phyloP scores from a whole-genome alignment of 2,113 vertebrate genomes.

The Chionomys nivalis region DNA sequence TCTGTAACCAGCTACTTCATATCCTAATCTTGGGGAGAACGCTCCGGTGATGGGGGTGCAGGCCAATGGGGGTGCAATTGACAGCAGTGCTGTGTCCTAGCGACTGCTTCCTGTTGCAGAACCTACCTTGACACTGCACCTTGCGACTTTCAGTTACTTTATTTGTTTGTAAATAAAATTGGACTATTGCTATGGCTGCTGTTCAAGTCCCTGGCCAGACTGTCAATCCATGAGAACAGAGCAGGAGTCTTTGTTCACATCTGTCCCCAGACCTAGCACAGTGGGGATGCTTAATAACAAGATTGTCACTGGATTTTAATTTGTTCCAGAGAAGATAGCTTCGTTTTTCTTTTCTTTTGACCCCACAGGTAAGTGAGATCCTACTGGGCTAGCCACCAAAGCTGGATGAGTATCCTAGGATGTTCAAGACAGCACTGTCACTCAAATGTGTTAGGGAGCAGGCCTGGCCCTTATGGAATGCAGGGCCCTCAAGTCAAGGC shows the following conservation, averaged over 20 bases:
- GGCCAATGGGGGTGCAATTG: background rate
- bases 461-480: background rate
- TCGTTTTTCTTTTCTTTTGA: constrained; percentile 24
- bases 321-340: constrained; percentile 2
- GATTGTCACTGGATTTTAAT: constrained; percentile 14
- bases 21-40: background rate
- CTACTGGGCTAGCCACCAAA: background rate
- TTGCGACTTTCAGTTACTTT: background rate
- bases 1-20: background rate
- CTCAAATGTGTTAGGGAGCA: background rate
- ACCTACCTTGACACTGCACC: background rate
- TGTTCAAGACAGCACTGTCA: background rate
- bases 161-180: background rate
- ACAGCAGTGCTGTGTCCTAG: background rate
- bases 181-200: background rate
- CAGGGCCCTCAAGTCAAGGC: background rate
- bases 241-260: background rate
- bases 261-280: background rate
- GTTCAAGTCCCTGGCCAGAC: background rate
- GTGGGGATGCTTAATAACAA: background rate
- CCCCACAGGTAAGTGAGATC: background rate
- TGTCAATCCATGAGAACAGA: background rate
- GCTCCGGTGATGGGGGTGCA: background rate
- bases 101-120: background rate
- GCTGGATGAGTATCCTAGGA: background rate